A percentile compares a stretch with the other conserved stretches of the same genome.
These are phyloP conservation scores for Ploceus nigricollis DNA, from an alignment of 2,113 vertebrate genomes.

Conservation along the genomic window DNA sequence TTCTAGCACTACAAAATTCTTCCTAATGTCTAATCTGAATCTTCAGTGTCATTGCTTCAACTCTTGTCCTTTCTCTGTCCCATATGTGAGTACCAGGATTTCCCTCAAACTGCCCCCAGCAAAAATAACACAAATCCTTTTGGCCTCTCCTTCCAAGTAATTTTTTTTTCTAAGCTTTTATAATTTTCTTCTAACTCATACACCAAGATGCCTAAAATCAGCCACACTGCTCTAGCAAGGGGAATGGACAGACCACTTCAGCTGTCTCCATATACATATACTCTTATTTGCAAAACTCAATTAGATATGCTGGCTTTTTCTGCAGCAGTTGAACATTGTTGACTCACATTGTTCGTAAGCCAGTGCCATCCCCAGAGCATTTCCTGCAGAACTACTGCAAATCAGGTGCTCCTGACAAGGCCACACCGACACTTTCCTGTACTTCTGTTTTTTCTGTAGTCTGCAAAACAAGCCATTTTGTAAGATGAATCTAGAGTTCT, in stretches of 20 bases:
- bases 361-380: not conserved
- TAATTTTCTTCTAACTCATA: not conserved
- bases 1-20: not conserved
- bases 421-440: fast-evolving
- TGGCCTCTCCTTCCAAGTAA: not conserved
- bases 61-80: not conserved
- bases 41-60: not conserved
- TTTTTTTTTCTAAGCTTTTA: not conserved
- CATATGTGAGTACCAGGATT: not conserved
- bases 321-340: not conserved
- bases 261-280: not conserved
- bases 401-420: not conserved
- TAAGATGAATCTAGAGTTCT: not conserved
- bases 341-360: not conserved
- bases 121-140: not conserved
- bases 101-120: not conserved
- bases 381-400: not conserved
- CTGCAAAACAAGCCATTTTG: not conserved
- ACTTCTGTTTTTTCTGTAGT: not conserved
- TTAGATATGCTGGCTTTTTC: not conserved
- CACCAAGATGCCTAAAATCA: not conserved
- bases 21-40: not conserved
- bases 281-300: not conserved
- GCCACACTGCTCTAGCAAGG: not conserved
- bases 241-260: not conserved